phyloP scores from a whole-genome alignment of 2,888 invertebrate genomes.

The Emmelina monodactyla region DNA sequence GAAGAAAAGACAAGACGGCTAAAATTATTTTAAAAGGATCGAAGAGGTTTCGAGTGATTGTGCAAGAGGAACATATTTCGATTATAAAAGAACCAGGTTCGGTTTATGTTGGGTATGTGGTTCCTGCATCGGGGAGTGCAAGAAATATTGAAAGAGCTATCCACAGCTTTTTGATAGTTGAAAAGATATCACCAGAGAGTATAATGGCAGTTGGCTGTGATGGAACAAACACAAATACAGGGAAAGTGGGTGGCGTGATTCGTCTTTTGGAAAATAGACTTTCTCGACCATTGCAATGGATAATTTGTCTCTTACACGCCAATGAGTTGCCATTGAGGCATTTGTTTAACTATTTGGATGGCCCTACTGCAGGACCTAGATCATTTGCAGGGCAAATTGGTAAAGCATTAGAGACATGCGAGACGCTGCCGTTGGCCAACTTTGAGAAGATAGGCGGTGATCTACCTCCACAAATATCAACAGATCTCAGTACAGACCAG shows the following conservation, averaged over 20 bases:
- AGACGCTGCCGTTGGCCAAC: constrained; percentile 1
- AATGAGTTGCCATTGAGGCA: constrained; percentile 20
- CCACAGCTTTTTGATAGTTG: constrained; percentile 2
- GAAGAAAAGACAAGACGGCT: constrained; percentile 14
- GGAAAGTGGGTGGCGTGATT: constrained; percentile 17
- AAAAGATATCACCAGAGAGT: background rate
- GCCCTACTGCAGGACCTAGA: constrained; percentile 18
- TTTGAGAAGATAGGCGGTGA: background rate
- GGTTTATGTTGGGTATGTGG: constrained; percentile 10
- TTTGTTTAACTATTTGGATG: constrained; percentile 19
- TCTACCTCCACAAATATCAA: background rate
- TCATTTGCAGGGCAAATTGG: constrained; percentile 19
- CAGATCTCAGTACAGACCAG: constrained; percentile 13
- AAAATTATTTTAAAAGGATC: constrained; percentile 10
- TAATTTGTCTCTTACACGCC: constrained; percentile 17
- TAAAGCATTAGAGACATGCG: constrained; percentile 15
- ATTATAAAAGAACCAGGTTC: constrained; percentile 14
- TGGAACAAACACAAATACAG: constrained; percentile 15
- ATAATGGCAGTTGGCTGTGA: constrained; percentile 10
- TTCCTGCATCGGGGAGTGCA: constrained; percentile 7
- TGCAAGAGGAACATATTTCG: constrained; percentile 14
- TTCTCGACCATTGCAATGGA: constrained; percentile 17
- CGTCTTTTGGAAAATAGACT: constrained; percentile 14
- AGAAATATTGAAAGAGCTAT: constrained; percentile 7
- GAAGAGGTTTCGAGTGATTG: constrained; percentile 5